These are phyloP conservation scores for Tenthredo livida DNA, from an alignment of 2,888 invertebrate species.

Conservation along the genomic window DNA sequence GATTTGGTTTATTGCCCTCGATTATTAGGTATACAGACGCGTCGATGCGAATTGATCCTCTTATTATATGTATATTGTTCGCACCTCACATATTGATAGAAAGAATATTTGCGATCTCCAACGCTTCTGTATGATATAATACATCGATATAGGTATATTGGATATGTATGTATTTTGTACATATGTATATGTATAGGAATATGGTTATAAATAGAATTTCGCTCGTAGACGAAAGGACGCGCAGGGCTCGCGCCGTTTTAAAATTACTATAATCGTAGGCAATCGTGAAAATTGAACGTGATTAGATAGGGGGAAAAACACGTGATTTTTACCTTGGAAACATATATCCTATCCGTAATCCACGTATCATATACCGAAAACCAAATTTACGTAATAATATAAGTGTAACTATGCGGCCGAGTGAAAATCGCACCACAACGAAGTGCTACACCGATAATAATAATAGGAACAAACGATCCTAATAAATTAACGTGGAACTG, in stretches of 20 bases:
- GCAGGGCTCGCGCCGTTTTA: not conserved
- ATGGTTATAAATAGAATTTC: not conserved
- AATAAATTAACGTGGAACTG: slow-evolving; percentile 75
- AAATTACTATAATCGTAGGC: not conserved
- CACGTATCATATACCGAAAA: not conserved
- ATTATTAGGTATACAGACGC: too few relatives aligned
- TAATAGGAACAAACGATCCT: slow-evolving; percentile 72
- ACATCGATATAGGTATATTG: not conserved
- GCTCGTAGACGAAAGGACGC: not conserved
- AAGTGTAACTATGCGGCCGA: not conserved
- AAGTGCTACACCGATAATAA: slow-evolving; percentile 53
- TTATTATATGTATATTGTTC: not conserved
- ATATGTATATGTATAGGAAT: not conserved
- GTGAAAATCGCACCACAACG: not conserved
- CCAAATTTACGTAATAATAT: not conserved
- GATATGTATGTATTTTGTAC: not conserved
- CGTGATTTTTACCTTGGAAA: not conserved
- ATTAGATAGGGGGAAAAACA: not conserved
- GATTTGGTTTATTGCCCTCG: too few relatives aligned
- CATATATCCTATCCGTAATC: not conserved
- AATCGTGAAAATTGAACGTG: not conserved
- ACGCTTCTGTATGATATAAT: not conserved
- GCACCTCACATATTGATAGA: not conserved
- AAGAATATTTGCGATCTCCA: not conserved
- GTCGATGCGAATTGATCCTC: not conserved